Percentiles rank a stretch among this genome's conserved stretches.
phyloP scores from a whole-genome alignment of 2,113 vertebrate species.

The Apteryx owenii region DNA sequence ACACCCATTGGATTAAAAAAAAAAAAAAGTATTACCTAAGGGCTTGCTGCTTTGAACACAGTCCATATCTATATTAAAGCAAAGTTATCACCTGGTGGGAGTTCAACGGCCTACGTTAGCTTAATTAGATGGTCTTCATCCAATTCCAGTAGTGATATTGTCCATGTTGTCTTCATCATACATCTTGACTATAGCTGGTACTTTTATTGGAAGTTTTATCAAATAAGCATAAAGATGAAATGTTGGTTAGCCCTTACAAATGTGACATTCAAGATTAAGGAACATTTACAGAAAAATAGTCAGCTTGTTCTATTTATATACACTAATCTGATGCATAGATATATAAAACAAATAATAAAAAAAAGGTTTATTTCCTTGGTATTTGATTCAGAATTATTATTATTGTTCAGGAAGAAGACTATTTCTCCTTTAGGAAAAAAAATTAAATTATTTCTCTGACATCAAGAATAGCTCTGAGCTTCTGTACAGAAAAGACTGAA shows the following conservation, averaged over 20 bases:
- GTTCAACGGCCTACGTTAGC: not conserved
- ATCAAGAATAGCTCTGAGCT: not conserved
- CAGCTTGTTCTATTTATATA: not conserved
- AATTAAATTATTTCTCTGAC: not conserved
- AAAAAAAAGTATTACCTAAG: not conserved
- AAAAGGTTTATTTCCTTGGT: not conserved
- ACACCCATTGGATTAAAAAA: not conserved
- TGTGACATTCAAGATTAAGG: not conserved
- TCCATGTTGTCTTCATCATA: not conserved
- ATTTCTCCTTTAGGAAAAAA: not conserved
- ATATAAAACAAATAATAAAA: not conserved
- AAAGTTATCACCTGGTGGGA: not conserved
- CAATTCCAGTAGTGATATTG: not conserved
- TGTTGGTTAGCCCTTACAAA: not conserved
- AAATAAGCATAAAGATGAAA: not conserved
- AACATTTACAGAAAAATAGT: not conserved
- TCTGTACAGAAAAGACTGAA: not conserved
- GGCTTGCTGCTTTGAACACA: not conserved
- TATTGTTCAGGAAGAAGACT: not conserved
- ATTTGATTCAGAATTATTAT: not conserved
- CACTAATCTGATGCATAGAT: not conserved
- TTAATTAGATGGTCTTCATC: not conserved
- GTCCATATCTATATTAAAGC: not conserved
- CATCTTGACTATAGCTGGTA: not conserved
- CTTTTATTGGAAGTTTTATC: not conserved